Percentiles rank a stretch among this genome's conserved stretches.
Evolutionary conservation across 1,140 invertebrate genomes (phyloP).

Genomic region (Lordiphosa mommai): DNA sequence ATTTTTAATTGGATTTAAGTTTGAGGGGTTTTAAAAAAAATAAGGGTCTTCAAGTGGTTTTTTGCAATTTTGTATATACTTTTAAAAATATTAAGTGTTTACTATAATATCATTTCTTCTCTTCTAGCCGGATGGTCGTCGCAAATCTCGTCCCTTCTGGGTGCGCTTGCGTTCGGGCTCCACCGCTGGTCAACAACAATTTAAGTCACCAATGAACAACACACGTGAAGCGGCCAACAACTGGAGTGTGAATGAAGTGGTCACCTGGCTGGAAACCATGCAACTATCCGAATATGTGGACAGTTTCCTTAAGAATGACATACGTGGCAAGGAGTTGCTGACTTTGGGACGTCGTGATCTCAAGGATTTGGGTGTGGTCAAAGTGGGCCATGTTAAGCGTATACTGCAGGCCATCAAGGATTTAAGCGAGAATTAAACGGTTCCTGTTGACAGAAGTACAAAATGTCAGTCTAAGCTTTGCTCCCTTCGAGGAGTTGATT

Average conservation of each 20-base stretch:
- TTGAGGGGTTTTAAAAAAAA: too few relatives aligned
- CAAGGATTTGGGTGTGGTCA: slow-evolving; percentile 94
- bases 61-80: too few relatives aligned
- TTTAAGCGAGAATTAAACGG: slow-evolving; percentile 80
- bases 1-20: too few relatives aligned
- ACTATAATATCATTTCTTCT: not conserved
- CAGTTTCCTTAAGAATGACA: slow-evolving; percentile 93
- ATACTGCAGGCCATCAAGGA: slow-evolving; percentile 96
- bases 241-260: slow-evolving; percentile 88
- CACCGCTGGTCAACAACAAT: slow-evolving; percentile 78
- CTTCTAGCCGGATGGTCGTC: slow-evolving; percentile 81
- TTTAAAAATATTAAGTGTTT: too few relatives aligned
- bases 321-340: slow-evolving; percentile 93
- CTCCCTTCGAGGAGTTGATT: slow-evolving; percentile 27
- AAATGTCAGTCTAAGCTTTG: slow-evolving; percentile 46
- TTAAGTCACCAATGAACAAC: slow-evolving; percentile 59
- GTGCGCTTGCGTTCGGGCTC: slow-evolving; percentile 81
- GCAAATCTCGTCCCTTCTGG: slow-evolving; percentile 80
- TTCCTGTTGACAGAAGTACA: slow-evolving; percentile 44
- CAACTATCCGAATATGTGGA: slow-evolving; percentile 93
- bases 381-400: slow-evolving; percentile 96
- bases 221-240: slow-evolving; percentile 79
- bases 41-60: too few relatives aligned
- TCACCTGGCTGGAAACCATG: slow-evolving; percentile 92
- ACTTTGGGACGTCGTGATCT: slow-evolving; percentile 91